Evolutionary conservation across 2,113 vertebrate genomes (phyloP).

Genomic region (Acanthochromis polyacanthus): DNA sequence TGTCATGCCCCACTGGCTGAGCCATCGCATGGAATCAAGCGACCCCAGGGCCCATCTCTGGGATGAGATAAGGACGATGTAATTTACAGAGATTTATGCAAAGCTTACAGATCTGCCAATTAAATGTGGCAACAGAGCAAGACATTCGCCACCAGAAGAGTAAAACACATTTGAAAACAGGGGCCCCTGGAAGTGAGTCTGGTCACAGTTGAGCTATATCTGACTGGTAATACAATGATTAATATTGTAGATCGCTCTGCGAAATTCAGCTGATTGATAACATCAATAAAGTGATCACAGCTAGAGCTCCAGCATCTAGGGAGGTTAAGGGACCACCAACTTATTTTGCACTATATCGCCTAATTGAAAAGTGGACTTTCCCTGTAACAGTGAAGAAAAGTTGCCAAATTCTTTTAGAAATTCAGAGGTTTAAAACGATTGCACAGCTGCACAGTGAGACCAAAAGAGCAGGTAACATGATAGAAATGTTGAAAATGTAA

Average conservation of each 20-base stretch:
- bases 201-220: constrained; percentile 17
- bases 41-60: constrained; percentile 61
- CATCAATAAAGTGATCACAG: too few relatives aligned
- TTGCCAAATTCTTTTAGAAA: too few relatives aligned
- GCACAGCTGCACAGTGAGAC: too few relatives aligned
- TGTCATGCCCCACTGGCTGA: constrained; percentile 60
- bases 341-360: too few relatives aligned
- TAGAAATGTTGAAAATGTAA: too few relatives aligned
- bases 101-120: constrained; percentile 80
- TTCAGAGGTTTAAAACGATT: too few relatives aligned
- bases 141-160: constrained; percentile 59
- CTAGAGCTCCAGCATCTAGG: not conserved
- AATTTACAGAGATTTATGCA: constrained; percentile 81
- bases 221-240: constrained; percentile 5
- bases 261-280: constrained; percentile 1
- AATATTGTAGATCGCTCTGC: not conserved
- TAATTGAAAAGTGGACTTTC: too few relatives aligned
- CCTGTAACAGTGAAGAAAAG: too few relatives aligned
- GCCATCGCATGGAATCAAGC: constrained; percentile 63
- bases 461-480: too few relatives aligned
- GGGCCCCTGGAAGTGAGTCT: constrained; percentile 4
- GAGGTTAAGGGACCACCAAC: not conserved
- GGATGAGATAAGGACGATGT: constrained; percentile 72
- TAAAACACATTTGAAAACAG: constrained; percentile 18
- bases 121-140: constrained; percentile 73